phyloP scores from a whole-genome alignment of 2,888 invertebrate species.

The Noctua janthina region DNA sequence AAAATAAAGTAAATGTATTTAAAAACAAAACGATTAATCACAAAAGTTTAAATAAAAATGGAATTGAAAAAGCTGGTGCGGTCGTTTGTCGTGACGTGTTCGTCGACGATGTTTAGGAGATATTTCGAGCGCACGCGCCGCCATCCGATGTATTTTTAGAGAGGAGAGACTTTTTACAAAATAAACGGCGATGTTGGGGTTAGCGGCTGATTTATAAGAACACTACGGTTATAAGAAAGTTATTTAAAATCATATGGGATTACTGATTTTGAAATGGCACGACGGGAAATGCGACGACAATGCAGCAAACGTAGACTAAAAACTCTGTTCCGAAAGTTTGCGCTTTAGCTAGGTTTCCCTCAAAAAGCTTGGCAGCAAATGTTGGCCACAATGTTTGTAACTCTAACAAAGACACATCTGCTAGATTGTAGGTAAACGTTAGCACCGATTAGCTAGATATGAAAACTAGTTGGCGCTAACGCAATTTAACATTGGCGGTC shows the following conservation, averaged over 20 bases:
- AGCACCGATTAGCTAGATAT: constrained; percentile 16
- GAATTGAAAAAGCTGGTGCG: constrained; percentile 65
- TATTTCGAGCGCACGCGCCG: constrained; percentile 85
- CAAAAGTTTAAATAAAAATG: constrained; percentile 58
- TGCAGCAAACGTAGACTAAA: neutral
- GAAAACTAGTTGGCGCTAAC: constrained; percentile 37
- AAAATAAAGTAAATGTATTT: constrained; percentile 34
- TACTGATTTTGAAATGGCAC: constrained; percentile 13
- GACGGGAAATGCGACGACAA: neutral
- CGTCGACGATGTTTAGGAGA: constrained; percentile 79
- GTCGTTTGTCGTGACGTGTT: constrained; percentile 74
- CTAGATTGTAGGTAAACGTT: constrained; percentile 23
- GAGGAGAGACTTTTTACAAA: constrained; percentile 88
- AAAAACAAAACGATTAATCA: constrained; percentile 63
- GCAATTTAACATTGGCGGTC: constrained; percentile 7
- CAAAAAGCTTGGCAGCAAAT: constrained; percentile 20
- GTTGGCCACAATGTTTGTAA: constrained; percentile 18
- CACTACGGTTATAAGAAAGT: constrained; percentile 47
- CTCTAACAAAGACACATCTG: constrained; percentile 1
- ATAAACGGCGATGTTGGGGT: constrained; percentile 84
- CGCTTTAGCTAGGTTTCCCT: neutral
- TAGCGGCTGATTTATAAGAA: constrained; percentile 82
- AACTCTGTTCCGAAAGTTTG: neutral
- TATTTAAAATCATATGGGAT: constrained; percentile 37
- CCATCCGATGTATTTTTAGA: constrained; percentile 87